Conservation (phyloP, 2,888 invertebrate species). For the Himalopsyche japonica region DNA sequence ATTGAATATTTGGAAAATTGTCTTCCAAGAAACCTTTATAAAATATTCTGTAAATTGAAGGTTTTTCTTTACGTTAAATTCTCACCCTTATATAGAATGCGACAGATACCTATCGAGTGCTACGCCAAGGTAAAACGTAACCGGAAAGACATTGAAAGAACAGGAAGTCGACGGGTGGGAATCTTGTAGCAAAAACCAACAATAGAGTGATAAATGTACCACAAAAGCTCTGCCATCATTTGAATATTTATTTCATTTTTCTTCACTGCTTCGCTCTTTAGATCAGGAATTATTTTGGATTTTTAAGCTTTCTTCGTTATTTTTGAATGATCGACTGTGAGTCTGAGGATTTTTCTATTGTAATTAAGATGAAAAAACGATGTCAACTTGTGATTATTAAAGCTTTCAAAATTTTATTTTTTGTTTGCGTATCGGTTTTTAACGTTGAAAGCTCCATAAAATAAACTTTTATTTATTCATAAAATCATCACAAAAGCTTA, state of each 20-base stretch:
- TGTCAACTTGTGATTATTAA: neutral
- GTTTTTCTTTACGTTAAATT: neutral
- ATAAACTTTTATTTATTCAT: neutral
- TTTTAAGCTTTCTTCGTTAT: slow-evolving; percentile 33
- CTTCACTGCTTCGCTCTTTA: slow-evolving; percentile 26
- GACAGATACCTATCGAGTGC: neutral
- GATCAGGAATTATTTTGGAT: slow-evolving; percentile 34
- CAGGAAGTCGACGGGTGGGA: slow-evolving; percentile 22
- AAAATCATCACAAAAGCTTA: neutral
- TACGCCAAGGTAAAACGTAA: neutral
- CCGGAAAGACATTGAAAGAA: slow-evolving; percentile 28
- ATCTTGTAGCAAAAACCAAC: slow-evolving; percentile 12
- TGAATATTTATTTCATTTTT: slow-evolving; percentile 39
- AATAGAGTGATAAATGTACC: slow-evolving; percentile 33
- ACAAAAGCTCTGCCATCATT: slow-evolving; percentile 20
- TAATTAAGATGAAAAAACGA: slow-evolving; percentile 25
- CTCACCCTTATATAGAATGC: neutral
- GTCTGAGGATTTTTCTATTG: slow-evolving; percentile 17
- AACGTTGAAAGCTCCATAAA: neutral
- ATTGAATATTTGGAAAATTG: too few relatives aligned
- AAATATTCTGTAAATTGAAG: neutral
- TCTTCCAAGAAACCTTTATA: neutral
- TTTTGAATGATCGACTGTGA: slow-evolving; percentile 17
- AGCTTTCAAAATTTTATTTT: neutral
- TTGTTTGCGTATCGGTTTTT: neutral